Evolutionary conservation across 2,113 vertebrate species (phyloP), one percentile per base, ranked within the genome.

Genomic region (Genyomyrus donnyi): DNA sequence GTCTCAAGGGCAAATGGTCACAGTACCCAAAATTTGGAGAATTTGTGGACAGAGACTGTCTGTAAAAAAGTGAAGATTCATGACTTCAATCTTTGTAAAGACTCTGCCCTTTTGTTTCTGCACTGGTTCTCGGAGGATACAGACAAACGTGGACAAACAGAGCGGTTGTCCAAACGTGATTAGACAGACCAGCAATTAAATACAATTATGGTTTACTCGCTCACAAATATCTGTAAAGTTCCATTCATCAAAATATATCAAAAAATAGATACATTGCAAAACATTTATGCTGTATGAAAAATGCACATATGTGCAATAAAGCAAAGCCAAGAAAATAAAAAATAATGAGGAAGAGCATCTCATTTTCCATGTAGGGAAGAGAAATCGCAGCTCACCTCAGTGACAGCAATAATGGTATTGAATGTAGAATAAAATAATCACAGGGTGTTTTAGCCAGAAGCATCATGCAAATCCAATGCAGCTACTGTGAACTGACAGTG

Each of bases 191-290:
- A 11, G 45, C 27, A 87, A 46, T 35, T 85, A 70, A 39, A 24
- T 85, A 70, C 85, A 58, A 70, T 70, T 87, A 24, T 45, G 39
- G 50, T 80, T 35, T 58, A 80, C n/a, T 50, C 46, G 19, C 45
- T 42, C 39, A 74, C 6, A 90, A 62, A 87, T 24, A 70, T 74
- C 27, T 31, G 53, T 19, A 89, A 19, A 85, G 2, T 58, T 89
- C 31, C 39, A 48, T 89, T 85, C 84, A 48, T 87, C 24, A 88
- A 88, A 62, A 88, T 9, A 53, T 53, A 87, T 53, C 6, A 53
- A 53, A 87, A 87, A 87, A 87, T 39, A 42, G 35, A 17, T 80
- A 39, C 13, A 8, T 80, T 19, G 35, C 74, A 80, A 80, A 8
- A 39, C 74, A 42, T 80, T 80, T 80, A 2, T 80, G 35, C 35